phyloP scores from a whole-genome alignment of 2,888 invertebrate genomes.

The Bembecia ichneumoniformis region DNA sequence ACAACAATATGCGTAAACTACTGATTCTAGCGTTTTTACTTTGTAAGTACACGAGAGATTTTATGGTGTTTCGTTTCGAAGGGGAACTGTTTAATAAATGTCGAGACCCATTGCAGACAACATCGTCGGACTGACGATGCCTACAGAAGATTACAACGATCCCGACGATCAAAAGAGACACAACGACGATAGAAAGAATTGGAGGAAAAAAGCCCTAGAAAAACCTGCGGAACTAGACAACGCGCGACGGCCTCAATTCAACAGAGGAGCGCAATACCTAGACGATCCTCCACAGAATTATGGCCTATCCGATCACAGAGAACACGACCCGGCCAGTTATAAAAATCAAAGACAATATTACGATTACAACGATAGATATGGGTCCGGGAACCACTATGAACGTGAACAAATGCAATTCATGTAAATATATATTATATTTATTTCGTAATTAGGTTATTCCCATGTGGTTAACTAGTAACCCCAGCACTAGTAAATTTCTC shows the following conservation, averaged over 20 bases:
- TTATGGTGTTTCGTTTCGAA: too few relatives aligned
- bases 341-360: constrained; percentile 28
- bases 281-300: constrained; percentile 30
- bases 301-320: constrained; percentile 28
- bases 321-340: constrained; percentile 26
- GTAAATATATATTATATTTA: constrained; percentile 12
- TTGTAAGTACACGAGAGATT: constrained; percentile 34
- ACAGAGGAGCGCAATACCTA: constrained; percentile 30
- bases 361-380: constrained; percentile 26
- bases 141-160: constrained; percentile 48
- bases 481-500: too few relatives aligned
- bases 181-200: constrained; percentile 47
- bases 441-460: not conserved
- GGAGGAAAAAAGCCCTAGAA: constrained; percentile 47
- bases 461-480: too few relatives aligned
- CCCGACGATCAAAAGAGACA: constrained; percentile 27
- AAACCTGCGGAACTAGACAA: constrained; percentile 37
- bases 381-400: constrained; percentile 13
- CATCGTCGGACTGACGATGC: constrained; percentile 35
- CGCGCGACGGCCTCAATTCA: constrained; percentile 28
- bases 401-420: constrained; percentile 24
- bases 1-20: constrained; percentile 45
- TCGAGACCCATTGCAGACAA: constrained; percentile 40
- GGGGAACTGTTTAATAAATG: too few relatives aligned
- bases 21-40: constrained; percentile 50